Evolutionary conservation across 2,113 vertebrate genomes (phyloP).

Genomic region (Albula glossodonta): DNA sequence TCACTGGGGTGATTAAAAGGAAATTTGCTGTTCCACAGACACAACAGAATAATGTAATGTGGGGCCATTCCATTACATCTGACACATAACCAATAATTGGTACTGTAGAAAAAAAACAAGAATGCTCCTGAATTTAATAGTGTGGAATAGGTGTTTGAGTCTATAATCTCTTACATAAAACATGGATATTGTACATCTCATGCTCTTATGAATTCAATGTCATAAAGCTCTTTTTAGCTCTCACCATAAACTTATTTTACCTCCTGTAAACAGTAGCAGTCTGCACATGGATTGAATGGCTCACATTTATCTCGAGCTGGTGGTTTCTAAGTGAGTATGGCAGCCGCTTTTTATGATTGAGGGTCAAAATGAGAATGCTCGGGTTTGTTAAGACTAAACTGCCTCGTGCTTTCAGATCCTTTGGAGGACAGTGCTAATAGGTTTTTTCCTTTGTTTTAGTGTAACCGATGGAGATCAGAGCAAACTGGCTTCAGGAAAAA

Average conservation of each 20-base stretch:
- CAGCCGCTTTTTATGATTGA: conserved; percentile 34
- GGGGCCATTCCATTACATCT: conserved; percentile 4
- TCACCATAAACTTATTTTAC: conserved; percentile 10
- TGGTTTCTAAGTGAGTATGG: conserved; percentile 20
- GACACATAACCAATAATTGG: conserved; percentile 23
- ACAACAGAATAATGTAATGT: background rate
- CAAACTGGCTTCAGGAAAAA: conserved; percentile 30
- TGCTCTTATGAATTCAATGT: background rate
- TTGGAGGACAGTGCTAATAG: conserved; percentile 23
- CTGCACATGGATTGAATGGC: background rate
- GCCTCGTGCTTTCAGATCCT: conserved; percentile 45
- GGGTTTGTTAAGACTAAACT: conserved; percentile 54
- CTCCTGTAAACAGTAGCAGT: background rate
- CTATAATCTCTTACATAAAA: background rate
- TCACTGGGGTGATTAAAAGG: background rate
- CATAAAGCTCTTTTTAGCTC: background rate
- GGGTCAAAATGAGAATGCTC: conserved; percentile 47
- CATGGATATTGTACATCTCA: background rate
- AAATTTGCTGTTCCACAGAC: background rate
- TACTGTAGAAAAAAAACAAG: conserved; percentile 27
- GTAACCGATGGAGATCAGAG: conserved; percentile 44
- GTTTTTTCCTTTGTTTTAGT: conserved; percentile 26
- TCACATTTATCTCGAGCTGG: background rate
- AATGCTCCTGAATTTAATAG: background rate
- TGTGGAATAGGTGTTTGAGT: background rate